Base-by-base conservation (phyloP, 2,888 invertebrate species). In the Seira sanloemensis region DNA sequence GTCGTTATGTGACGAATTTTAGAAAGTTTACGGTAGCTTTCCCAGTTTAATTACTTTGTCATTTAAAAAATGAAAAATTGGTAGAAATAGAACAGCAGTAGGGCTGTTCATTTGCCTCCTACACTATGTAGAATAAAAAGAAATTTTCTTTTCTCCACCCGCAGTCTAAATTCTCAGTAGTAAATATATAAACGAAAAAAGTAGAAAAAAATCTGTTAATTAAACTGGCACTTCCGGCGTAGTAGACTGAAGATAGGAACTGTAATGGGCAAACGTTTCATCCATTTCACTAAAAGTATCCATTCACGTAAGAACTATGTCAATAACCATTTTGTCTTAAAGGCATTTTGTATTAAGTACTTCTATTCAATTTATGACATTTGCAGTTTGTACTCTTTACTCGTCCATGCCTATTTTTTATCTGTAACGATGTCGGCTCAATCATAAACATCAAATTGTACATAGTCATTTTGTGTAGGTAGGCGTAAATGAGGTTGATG, bases 1-100 rank as follows among this genome's bases (percentile, higher is more conserved):
- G 58, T 58, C 58, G 58, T 58, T 58, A 58, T 58, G 58, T 58
- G 58, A 58, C 58, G n/a, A 37, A 37, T 37, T 37, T n/a, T n/a
- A n/a, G n/a, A n/a, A n/a, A n/a, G n/a, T n/a, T n/a, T n/a, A 12
- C 37, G 37, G 7, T 37, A 37, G 12, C 37, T 37, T 37, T 37
- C n/a, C n/a, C n/a, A 37, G 37, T 37, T 37, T 37, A 9, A 37
- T 37, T 37, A 37, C 7, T 37, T 37, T 37, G 5, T 37, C 37
- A 37, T 37, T 37, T n/a, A n/a, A n/a, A n/a, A n/a, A n/a, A n/a
- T n/a, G n/a, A n/a, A n/a, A n/a, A n/a, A n/a, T n/a, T n/a, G n/a
- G n/a, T n/a, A n/a, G n/a, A n/a, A n/a, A n/a, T n/a, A n/a, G n/a
- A n/a, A n/a, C n/a, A n/a, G n/a, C n/a, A n/a, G n/a, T n/a, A n/a